Base-by-base conservation (phyloP, 2,888 invertebrate genomes). In the Polia nebulosa region DNA sequence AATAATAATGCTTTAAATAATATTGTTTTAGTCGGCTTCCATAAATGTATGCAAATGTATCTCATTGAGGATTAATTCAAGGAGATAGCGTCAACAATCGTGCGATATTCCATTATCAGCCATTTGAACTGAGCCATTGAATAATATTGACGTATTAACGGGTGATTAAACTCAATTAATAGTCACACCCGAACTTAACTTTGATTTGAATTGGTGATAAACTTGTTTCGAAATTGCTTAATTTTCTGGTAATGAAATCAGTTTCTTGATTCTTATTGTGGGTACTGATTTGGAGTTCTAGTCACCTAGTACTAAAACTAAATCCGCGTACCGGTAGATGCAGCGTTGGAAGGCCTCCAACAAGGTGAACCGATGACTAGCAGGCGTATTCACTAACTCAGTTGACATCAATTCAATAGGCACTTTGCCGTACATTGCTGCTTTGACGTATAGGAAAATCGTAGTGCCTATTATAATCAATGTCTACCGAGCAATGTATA, bases 51-150 rank as follows among this genome's bases (percentile, higher is more conserved):
- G 67, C 49, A 74, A 76, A 78, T 74, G 56, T 71, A 32, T 77
- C 57, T 49, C 60, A 62, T 73, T 63, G 34, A 52, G 56, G 57
- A 74, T 76, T 70, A 78, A 68, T 67, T 55, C 49, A 15, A 58
- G 41, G 61, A 74, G 66, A 80, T 71, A 71, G 55, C 69, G 72
- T 82, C 78, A 81, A 79, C 68, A 76, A 53, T 60, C 51, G 29
- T 34, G 25, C 20, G 36, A 66, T 66, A 72, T 74, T 80, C 64
- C 69, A 80, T 80, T 76, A 72, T 57, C 49, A 41, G 36, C 52
- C 67, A 67, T 60, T 78, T 66, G 52, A 69, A 68, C 29, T 27
- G 17, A 53, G 63, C 41, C 68, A 69, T 71, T 55, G 59, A 70
- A 76, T 72, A 68, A 76, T 72, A 76, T 81, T 75, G 70, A 61